Conservation (phyloP, 2,797 vertebrate genomes). For the Bovichtus diacanthus region DNA sequence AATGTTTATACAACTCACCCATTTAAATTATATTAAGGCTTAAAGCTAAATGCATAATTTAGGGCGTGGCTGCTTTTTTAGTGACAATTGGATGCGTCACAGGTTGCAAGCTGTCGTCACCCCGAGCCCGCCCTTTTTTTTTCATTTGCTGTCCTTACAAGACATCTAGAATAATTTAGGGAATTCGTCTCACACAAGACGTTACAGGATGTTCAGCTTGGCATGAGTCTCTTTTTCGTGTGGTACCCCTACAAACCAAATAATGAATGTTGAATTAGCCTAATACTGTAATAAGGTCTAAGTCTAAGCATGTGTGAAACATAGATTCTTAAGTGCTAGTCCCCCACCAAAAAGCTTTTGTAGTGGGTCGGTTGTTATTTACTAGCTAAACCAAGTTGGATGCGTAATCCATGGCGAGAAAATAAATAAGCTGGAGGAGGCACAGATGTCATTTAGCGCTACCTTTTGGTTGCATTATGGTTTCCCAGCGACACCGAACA, state of each 20-base stretch:
- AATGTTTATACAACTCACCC: no score
- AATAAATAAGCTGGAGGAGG: not conserved
- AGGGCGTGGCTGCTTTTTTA: no score
- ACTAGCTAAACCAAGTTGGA: no score
- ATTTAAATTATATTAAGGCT: no score
- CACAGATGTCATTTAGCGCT: not conserved
- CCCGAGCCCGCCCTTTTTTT: no score
- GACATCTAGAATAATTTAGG: not conserved
- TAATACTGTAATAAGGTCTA: not conserved
- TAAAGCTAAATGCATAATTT: no score
- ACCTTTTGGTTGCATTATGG: not conserved
- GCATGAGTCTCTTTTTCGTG: not conserved
- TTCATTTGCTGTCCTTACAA: no score
- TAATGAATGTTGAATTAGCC: not conserved
- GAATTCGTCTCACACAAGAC: not conserved
- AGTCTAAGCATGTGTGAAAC: conserved; percentile 7
- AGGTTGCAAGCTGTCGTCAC: no score
- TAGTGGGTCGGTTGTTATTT: not conserved
- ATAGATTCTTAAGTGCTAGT: not conserved
- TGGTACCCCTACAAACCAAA: conserved; percentile 1
- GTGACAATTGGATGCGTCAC: no score
- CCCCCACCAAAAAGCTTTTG: not conserved
- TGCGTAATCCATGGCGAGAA: no score
- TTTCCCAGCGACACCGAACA: not conserved
- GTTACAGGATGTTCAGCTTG: not conserved